Base-by-base conservation (phyloP, 2,113 vertebrate species). In the Melanotaenia duboulayi region DNA sequence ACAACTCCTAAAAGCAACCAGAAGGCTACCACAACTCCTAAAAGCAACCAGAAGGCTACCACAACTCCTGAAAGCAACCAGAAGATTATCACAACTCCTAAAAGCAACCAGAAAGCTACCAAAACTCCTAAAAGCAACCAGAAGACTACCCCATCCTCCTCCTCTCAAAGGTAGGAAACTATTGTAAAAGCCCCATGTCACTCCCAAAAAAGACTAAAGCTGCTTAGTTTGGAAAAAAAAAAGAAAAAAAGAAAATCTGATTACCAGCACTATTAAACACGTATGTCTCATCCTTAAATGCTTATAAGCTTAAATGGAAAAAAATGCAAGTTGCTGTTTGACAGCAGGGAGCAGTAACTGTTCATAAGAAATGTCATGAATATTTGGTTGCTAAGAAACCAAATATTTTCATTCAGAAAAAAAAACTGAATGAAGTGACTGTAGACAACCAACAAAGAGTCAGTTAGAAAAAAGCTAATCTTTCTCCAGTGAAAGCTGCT, bases 81-180 rank as follows among this genome's bases (percentile, higher is more conserved):
- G 71, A 84, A 19, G 40, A 59, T 40, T 1, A 7, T 42, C 0
- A n/a, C 13, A 14, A 56, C 50, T 5, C 48, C 65, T n/a, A 71
- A 68, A 64, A 0, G 8, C 60, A 60, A 71, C 66, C 68, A 44
- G 71, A 84, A 19, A 37, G 56, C 46, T 1, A 7, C 48, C 0
- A n/a, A 11, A 14, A 56, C 50, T 5, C 48, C 65, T n/a, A 71
- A 68, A 64, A 0, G 8, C 60, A 60, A 71, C 66, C 68, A 44
- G 71, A 84, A 19, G 40, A 59, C 40, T 1, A 5, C 48, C 0
- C 11, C 61, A 0, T 14, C 32, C 17, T 14, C 32, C 14, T 19
- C 63, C 0, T 7, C 39, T 24, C 56, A 75, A 46, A 83, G 87
- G 91, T 91, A 83, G 1, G 65, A 39, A 59, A 19, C 11, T 4